phyloP scores from a whole-genome alignment of 2,888 invertebrate species.

The Agrochola macilenta region DNA sequence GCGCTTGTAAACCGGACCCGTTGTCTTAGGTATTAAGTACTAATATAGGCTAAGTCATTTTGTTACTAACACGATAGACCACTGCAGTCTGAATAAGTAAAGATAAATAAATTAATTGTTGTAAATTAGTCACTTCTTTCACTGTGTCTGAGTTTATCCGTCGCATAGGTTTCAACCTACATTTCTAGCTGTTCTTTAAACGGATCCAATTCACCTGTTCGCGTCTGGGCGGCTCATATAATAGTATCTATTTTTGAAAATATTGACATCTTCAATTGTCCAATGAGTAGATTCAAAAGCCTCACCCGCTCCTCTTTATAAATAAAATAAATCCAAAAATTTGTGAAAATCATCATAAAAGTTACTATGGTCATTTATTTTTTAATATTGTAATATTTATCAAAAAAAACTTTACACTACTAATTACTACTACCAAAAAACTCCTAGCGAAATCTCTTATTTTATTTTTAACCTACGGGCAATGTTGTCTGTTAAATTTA shows the following conservation, averaged over 20 bases:
- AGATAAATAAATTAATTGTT: too few relatives aligned
- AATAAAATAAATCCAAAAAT: not conserved
- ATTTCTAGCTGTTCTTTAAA: too few relatives aligned
- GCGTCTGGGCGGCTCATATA: not conserved
- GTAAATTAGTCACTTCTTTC: not conserved
- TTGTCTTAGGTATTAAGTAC: too few relatives aligned
- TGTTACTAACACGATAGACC: too few relatives aligned
- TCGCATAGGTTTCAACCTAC: too few relatives aligned
- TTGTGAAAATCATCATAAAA: not conserved
- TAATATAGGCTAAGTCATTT: too few relatives aligned
- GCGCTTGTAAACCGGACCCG: too few relatives aligned
- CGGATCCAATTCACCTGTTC: not conserved
- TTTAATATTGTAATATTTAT: not conserved
- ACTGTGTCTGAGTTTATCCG: not conserved
- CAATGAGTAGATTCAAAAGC: not conserved
- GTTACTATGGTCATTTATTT: not conserved
- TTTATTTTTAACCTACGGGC: too few relatives aligned
- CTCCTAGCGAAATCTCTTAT: too few relatives aligned
- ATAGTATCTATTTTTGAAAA: not conserved
- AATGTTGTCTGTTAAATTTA: not conserved
- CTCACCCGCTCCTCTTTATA: not conserved
- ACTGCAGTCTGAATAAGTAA: too few relatives aligned
- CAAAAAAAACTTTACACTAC: not conserved
- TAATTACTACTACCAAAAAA: not conserved
- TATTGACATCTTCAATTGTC: not conserved